Base-by-base conservation (phyloP, 2,888 invertebrate species). In the Cynaeus angustus region DNA sequence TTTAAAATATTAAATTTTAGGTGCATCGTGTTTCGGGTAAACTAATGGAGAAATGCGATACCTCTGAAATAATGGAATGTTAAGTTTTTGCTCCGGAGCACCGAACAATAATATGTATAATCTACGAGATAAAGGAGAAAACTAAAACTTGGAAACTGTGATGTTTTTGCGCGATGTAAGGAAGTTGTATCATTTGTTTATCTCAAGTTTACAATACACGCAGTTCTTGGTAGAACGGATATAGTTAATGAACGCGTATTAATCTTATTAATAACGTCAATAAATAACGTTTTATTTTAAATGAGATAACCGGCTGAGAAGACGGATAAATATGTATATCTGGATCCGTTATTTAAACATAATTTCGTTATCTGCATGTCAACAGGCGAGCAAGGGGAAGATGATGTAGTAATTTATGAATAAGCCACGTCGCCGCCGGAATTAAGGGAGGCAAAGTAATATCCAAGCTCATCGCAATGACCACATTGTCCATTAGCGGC, bases 181-280 rank as follows among this genome's bases (percentile, higher is more conserved):
- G 50, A 64, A 70, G 52, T 48, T 70, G 56, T 66, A 67, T 62
- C 59, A 70, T 70, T 70, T 70, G 56, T 70, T 67, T 70, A 67
- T 70, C 62, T 70, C 62, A 41, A 67, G 43, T 70, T 62, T 66
- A 70, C 55, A 70, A 70, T 70, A 62, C 53, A 66, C 41, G 26
- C 59, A 68, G 68, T 62, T 66, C 58, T 70, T 53, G 48, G 66
- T 67, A 37, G 30, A 50, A 12, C 58, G 66, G 59, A 58, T 58
- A 66, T 66, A 33, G 38, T 67, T 67, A 67, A 70, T 66, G 70
- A 67, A 62, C 10, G 56, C 38, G 46, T 62, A 70, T 70, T 70
- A 70, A 70, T 70, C 62, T 61, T 58, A 70, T 67, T 70, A 70
- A 70, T 33, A 70, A 70, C 70, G 66, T 70, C 70, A 70, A 70